A percentile compares a stretch with the other conserved stretches of the same genome.
Evolutionary conservation across 2,888 invertebrate species (phyloP).

Genomic region (Vanessa cardui): DNA sequence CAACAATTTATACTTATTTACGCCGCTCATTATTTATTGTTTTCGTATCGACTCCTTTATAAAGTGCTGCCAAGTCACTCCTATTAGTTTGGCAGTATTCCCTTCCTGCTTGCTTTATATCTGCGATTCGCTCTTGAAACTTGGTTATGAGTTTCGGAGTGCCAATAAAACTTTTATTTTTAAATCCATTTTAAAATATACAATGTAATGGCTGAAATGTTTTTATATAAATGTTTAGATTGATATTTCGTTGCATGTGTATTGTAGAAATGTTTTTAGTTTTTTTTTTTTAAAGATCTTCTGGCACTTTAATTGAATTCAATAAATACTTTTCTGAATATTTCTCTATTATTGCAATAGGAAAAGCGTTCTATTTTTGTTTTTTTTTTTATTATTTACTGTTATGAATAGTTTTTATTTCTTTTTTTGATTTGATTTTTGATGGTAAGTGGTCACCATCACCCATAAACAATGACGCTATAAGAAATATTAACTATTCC

Average conservation of each 20-base stretch:
- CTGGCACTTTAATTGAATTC: no score
- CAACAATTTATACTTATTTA: constrained; percentile 72
- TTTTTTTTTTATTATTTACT: no score
- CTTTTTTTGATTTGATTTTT: no score
- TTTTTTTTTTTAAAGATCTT: no score
- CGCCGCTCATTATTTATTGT: constrained; percentile 71
- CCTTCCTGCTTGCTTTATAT: constrained; percentile 43
- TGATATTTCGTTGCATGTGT: background rate
- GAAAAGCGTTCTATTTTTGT: no score
- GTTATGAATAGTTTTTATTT: no score
- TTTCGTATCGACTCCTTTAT: constrained; percentile 68
- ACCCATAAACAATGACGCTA: no score
- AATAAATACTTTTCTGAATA: no score
- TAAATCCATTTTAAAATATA: constrained; percentile 10
- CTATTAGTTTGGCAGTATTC: constrained; percentile 53
- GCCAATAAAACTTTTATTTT: constrained; percentile 25
- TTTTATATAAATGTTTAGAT: background rate
- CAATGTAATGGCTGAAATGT: constrained; percentile 8
- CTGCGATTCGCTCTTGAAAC: constrained; percentile 57
- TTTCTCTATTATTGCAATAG: no score
- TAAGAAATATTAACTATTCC: no score
- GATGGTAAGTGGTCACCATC: no score
- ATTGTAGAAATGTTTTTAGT: no score
- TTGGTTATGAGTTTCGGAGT: constrained; percentile 37
- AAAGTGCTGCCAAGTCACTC: constrained; percentile 60